A percentile compares a stretch with the other conserved stretches of the same genome.
Evolutionary conservation across 37 sponge, comb jelly and placozoan species (phyloP).

Genomic region (Dysidea cf. avara): DNA sequence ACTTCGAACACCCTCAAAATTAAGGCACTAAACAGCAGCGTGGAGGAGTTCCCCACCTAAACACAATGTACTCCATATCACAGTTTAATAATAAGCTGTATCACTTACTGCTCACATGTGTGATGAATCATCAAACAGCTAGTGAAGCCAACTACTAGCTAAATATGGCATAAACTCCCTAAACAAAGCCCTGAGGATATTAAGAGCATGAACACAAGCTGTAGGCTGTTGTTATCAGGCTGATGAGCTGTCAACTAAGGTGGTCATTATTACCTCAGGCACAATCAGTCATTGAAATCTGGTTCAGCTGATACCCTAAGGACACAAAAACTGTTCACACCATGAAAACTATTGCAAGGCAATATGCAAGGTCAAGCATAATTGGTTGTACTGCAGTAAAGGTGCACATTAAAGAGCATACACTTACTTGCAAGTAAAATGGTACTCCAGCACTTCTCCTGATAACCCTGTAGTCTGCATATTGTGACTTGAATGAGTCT

Average conservation of each 20-base stretch:
- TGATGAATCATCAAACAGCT: no score
- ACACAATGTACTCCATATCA: no score
- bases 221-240: constrained; percentile 30
- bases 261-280: constrained; percentile 27
- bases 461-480: no score
- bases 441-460: no score
- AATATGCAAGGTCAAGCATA: no score
- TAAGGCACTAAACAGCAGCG: constrained; percentile 77
- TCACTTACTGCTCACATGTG: no score
- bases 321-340: no score
- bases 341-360: no score
- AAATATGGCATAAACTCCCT: constrained; percentile 66
- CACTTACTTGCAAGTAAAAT: constrained; percentile 75
- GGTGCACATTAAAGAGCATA: no score
- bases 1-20: constrained; percentile 80
- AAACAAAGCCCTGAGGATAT: constrained; percentile 78
- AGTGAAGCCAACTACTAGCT: constrained; percentile 77
- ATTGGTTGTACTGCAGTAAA: no score
- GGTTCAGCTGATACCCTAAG: constrained; percentile 46
- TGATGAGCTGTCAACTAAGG: constrained; percentile 33
- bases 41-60: constrained; percentile 83
- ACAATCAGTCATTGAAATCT: background rate
- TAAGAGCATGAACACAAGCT: constrained; percentile 84
- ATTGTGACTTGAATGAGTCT: constrained; percentile 50
- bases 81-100: no score